phyloP scores from a whole-genome alignment of 2,888 invertebrate species.

The Tipula confusa region DNA sequence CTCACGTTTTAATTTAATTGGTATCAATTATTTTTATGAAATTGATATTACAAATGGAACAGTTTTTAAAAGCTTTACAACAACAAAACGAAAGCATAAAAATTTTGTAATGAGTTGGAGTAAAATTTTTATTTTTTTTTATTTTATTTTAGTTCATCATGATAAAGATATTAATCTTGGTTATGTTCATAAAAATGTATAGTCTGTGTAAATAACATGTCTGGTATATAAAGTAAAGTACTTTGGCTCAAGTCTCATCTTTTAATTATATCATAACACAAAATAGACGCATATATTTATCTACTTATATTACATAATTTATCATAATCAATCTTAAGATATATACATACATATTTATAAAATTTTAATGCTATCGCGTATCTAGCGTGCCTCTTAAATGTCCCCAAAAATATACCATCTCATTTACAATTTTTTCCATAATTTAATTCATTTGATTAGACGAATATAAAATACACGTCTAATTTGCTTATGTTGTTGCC shows the following conservation, averaged over 20 bases:
- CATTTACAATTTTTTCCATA: not conserved
- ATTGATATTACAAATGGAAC: not conserved
- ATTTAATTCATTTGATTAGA: constrained; percentile 9
- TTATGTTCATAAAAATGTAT: not conserved
- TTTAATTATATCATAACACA: not conserved
- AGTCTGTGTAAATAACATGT: not conserved
- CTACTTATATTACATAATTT: not conserved
- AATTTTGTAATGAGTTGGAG: not conserved
- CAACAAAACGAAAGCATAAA: too few species aligned
- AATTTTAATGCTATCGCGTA: not conserved
- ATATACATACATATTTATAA: too few species aligned
- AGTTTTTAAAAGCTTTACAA: not conserved
- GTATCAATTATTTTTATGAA: constrained; percentile 17
- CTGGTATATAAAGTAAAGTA: not conserved
- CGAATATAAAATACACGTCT: not conserved
- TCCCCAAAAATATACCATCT: not conserved
- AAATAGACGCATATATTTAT: not conserved
- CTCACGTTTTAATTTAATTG: constrained; percentile 12
- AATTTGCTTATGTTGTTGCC: not conserved
- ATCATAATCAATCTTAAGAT: not conserved
- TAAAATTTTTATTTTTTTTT: not conserved
- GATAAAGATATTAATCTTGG: not conserved
- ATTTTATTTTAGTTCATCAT: not conserved
- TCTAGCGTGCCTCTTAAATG: not conserved
- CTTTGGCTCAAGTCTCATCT: not conserved